Conservation (phyloP, 1,140 invertebrate genomes). For the Drosophila punjabiensis region DNA sequence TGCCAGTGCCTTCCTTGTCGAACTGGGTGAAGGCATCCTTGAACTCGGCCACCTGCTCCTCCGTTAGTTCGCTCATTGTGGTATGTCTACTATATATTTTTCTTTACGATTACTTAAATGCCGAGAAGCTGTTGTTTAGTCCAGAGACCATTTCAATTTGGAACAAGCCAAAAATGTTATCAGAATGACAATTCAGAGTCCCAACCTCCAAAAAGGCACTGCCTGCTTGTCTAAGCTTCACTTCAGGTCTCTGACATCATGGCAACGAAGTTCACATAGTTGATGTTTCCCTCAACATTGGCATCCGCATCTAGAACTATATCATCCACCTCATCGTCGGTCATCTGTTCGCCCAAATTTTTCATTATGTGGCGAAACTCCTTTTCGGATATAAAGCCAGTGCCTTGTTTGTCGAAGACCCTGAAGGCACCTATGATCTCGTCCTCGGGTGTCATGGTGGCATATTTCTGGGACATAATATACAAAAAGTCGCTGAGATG, state of each 20-base stretch:
- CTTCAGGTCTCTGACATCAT: conserved; percentile 41
- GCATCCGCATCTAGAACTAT: conserved; percentile 61
- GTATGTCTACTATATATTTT: neutral
- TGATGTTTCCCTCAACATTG: conserved; percentile 60
- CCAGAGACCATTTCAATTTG: conserved; percentile 12
- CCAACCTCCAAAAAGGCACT: neutral
- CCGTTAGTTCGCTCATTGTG: conserved; percentile 39
- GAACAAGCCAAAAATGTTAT: conserved; percentile 2
- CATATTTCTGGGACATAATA: conserved; percentile 55
- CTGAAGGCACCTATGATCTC: conserved; percentile 61
- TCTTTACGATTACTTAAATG: neutral
- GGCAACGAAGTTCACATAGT: conserved; percentile 55
- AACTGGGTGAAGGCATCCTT: conserved; percentile 89
- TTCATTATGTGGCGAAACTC: conserved; percentile 62
- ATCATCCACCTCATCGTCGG: conserved; percentile 57
- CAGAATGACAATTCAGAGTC: neutral
- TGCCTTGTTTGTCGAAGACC: conserved; percentile 54
- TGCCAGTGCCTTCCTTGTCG: conserved; percentile 96
- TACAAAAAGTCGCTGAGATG: conserved; percentile 59
- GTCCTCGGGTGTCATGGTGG: conserved; percentile 52
- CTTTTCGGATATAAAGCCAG: conserved; percentile 52
- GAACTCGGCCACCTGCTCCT: conserved; percentile 72
- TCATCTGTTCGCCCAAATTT: conserved; percentile 50
- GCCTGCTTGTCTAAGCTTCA: conserved; percentile 3
- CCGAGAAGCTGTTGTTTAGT: neutral